phyloP scores from a whole-genome alignment of 1,140 invertebrate genomes.

The Saccostrea echinata region DNA sequence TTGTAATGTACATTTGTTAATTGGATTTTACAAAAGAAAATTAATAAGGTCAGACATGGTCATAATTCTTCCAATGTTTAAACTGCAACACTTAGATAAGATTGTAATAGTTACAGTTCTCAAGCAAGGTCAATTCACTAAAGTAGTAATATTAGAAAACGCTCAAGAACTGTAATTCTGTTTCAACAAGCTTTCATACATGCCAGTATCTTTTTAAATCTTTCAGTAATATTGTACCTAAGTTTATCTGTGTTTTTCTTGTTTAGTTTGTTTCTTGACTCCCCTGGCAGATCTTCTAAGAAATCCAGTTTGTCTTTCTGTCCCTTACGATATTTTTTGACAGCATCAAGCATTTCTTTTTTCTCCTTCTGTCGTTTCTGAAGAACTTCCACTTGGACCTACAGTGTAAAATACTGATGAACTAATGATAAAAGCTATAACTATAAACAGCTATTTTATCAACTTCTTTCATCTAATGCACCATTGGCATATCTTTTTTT shows the following conservation, averaged over 20 bases:
- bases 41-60: too few species aligned
- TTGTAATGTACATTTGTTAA: too few species aligned
- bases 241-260: constrained; percentile 70
- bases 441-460: too few species aligned
- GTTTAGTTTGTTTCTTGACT: constrained; percentile 58
- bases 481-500: neutral
- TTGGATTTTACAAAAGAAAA: too few species aligned
- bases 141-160: too few species aligned
- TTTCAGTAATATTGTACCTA: constrained; percentile 18
- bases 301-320: constrained; percentile 76
- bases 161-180: neutral
- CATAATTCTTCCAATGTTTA: too few species aligned
- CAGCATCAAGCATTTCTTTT: constrained; percentile 82
- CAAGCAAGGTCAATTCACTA: too few species aligned
- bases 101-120: too few species aligned
- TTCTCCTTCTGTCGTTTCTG: constrained; percentile 90
- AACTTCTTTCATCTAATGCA: neutral
- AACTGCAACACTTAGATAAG: too few species aligned
- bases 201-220: neutral
- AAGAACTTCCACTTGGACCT: constrained; percentile 88
- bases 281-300: constrained; percentile 63
- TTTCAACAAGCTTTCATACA: neutral
- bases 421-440: too few species aligned
- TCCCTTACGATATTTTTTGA: constrained; percentile 80
- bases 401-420: neutral